Percentiles rank a stretch among this genome's conserved stretches.
These are phyloP conservation scores for Caerostris extrusa DNA, from an alignment of 1,140 invertebrate species.

Conservation along the genomic window DNA sequence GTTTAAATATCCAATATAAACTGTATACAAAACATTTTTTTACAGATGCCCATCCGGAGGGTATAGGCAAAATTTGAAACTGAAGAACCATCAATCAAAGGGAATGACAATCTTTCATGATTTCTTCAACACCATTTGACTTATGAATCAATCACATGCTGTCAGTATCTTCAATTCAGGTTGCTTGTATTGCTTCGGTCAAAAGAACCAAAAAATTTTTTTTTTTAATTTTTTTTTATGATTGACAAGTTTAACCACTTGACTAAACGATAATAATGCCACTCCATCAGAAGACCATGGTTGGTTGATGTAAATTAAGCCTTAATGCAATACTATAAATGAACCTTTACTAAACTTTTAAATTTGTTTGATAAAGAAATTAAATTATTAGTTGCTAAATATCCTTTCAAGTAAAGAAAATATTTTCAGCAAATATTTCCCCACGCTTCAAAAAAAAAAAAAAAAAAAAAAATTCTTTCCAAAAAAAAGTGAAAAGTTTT, in stretches of 20 bases:
- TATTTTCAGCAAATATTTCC: neutral
- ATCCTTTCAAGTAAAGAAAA: neutral
- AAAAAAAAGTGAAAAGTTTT: no score
- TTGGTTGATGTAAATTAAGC: neutral
- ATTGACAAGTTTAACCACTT: conserved; percentile 73
- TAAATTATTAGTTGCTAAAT: neutral
- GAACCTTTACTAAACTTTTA: neutral
- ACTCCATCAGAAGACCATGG: conserved; percentile 52
- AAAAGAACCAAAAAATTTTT: neutral
- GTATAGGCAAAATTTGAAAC: conserved; percentile 9
- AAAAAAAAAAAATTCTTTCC: no score
- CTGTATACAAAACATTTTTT: neutral
- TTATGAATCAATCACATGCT: conserved; percentile 64
- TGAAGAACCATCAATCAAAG: conserved; percentile 43
- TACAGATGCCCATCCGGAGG: neutral
- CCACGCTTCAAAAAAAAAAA: no score
- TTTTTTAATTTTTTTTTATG: conserved; percentile 31
- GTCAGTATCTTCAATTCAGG: conserved; percentile 39
- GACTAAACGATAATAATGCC: conserved; percentile 65
- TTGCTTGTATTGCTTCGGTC: neutral
- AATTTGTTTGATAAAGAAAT: neutral
- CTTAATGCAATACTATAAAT: neutral
- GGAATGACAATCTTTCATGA: conserved; percentile 73
- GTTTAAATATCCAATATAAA: neutral
- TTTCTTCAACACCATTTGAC: conserved; percentile 72